Conservation (phyloP, 1,140 invertebrate genomes). For the Rhopalosiphum maidis region DNA sequence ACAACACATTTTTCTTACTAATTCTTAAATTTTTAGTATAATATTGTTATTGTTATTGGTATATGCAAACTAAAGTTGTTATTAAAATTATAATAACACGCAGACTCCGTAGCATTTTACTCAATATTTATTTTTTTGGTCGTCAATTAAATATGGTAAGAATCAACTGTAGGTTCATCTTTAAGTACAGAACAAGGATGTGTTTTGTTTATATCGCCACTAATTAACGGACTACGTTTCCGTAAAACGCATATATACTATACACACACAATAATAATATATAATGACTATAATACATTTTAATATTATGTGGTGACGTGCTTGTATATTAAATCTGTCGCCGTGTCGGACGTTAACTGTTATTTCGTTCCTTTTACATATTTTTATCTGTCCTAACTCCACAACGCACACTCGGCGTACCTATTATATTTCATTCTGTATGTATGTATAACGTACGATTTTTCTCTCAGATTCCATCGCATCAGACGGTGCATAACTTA, state of each 20-base stretch:
- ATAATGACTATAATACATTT: background rate
- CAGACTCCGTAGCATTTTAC: no score
- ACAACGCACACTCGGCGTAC: background rate
- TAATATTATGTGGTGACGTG: background rate
- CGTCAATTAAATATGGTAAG: background rate
- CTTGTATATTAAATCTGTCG: background rate
- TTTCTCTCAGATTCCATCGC: background rate
- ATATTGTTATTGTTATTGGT: no score
- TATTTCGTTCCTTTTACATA: background rate
- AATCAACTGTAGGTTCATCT: background rate
- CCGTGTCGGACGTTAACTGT: background rate
- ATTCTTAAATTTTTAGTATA: no score
- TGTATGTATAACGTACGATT: background rate
- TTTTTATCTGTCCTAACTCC: background rate
- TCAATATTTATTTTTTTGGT: background rate
- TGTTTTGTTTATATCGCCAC: background rate
- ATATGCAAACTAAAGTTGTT: background rate
- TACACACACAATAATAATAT: background rate
- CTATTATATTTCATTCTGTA: background rate
- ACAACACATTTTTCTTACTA: no score
- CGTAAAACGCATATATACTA: background rate
- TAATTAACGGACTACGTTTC: background rate
- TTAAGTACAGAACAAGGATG: background rate
- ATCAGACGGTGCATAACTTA: slow-evolving; percentile 21
- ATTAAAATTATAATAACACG: no score